Evolutionary conservation across 2,113 vertebrate genomes (phyloP).

Genomic region (Hemichromis elongatus): DNA sequence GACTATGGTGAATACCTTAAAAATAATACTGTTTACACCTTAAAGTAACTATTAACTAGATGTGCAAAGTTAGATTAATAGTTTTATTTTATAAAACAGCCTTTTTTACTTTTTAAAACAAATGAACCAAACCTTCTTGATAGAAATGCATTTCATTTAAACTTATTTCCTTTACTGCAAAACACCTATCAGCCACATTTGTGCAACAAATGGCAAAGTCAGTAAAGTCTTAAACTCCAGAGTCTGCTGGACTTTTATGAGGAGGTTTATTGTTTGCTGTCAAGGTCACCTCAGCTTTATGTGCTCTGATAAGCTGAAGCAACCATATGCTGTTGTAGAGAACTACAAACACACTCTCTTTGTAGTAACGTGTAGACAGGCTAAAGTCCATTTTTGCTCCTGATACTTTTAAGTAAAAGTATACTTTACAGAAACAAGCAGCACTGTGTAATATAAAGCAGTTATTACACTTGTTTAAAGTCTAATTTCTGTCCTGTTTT

Average conservation of each 20-base stretch:
- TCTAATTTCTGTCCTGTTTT: background rate
- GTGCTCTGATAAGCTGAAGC: background rate
- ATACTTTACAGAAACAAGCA: background rate
- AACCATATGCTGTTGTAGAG: background rate
- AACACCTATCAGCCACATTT: background rate
- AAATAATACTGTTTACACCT: background rate
- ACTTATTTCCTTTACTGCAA: background rate
- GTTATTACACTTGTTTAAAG: background rate
- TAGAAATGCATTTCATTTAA: background rate
- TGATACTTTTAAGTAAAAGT: background rate
- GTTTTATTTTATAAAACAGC: background rate
- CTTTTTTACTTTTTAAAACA: background rate
- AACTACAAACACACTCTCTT: background rate
- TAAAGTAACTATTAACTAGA: background rate
- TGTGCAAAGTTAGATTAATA: background rate
- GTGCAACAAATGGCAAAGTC: background rate
- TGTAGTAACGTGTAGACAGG: background rate
- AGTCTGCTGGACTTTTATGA: background rate
- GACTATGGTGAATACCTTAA: background rate
- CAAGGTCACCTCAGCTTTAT: background rate
- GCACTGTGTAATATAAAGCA: background rate
- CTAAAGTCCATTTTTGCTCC: accelerated
- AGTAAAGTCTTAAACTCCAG: background rate
- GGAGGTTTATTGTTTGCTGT: background rate
- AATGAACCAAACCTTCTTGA: accelerated